Percentiles rank a stretch among this genome's conserved stretches.
Evolutionary conservation across 2,888 invertebrate genomes (phyloP).

Genomic region (Eupithecia exiguata): DNA sequence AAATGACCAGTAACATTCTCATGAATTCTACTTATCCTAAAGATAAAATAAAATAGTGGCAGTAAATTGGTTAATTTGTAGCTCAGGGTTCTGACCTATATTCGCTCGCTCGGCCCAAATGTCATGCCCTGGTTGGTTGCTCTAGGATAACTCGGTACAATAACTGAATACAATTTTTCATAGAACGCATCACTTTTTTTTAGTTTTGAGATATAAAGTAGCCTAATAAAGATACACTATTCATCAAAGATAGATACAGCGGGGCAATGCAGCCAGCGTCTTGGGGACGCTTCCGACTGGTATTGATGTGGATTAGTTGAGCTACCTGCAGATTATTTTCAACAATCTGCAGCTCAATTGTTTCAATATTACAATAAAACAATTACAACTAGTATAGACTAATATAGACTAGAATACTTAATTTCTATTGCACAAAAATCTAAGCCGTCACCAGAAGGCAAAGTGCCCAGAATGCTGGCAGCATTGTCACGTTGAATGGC

Average conservation of each 20-base stretch:
- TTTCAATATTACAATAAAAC: too few species aligned
- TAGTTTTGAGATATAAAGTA: neutral
- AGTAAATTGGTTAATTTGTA: slow-evolving; percentile 50
- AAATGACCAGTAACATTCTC: slow-evolving; percentile 17
- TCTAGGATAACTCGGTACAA: slow-evolving; percentile 9
- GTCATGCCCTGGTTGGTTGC: slow-evolving; percentile 36
- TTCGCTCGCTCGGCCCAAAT: slow-evolving; percentile 44
- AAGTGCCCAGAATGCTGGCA: too few species aligned
- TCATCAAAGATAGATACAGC: neutral
- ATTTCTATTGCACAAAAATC: too few species aligned
- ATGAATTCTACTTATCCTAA: slow-evolving; percentile 40
- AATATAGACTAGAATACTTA: too few species aligned
- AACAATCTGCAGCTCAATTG: too few species aligned
- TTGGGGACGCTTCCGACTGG: too few species aligned
- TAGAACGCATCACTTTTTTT: neutral
- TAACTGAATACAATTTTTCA: neutral
- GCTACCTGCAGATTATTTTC: too few species aligned
- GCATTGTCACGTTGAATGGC: too few species aligned
- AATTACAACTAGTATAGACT: too few species aligned
- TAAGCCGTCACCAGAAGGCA: too few species aligned
- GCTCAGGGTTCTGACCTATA: slow-evolving; percentile 38
- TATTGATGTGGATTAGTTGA: too few species aligned
- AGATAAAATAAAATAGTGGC: slow-evolving; percentile 44
- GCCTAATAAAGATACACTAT: neutral
- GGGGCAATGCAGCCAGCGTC: too few species aligned